Evolutionary conservation across 2,797 vertebrate genomes (phyloP).

Genomic region (Galago senegalensis): DNA sequence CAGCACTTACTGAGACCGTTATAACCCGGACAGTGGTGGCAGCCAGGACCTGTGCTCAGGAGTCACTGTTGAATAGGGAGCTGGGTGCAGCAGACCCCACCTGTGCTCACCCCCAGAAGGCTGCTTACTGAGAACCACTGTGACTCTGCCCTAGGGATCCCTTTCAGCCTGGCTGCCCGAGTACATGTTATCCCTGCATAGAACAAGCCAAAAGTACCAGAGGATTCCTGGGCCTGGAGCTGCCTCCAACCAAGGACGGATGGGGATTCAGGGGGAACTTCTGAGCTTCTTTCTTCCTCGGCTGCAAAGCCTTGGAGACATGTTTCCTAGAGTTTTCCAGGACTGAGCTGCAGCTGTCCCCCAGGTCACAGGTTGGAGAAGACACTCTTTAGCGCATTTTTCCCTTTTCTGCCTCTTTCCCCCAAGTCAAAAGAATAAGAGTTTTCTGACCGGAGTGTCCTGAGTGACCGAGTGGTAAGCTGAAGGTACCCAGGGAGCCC

Average conservation of each 20-base stretch:
- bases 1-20: neutral
- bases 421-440: neutral
- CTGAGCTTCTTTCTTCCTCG: neutral
- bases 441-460: neutral
- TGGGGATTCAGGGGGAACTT: neutral
- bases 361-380: neutral
- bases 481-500: fast-evolving
- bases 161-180: neutral
- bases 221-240: too few relatives aligned
- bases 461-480: neutral
- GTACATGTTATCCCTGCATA: neutral
- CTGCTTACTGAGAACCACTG: neutral
- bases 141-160: neutral
- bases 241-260: neutral
- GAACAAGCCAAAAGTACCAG: neutral
- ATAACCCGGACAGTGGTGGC: neutral
- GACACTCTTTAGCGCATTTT: fast-evolving
- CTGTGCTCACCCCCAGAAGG: neutral
- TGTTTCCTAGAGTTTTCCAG: neutral
- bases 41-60: neutral
- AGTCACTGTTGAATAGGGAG: too few relatives aligned
- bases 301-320: neutral
- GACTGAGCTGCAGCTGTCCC: neutral
- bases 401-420: neutral
- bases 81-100: neutral